These are phyloP conservation scores for Oscheius sp. DNA, from an alignment of 2,888 invertebrate species.

Conservation along the genomic window DNA sequence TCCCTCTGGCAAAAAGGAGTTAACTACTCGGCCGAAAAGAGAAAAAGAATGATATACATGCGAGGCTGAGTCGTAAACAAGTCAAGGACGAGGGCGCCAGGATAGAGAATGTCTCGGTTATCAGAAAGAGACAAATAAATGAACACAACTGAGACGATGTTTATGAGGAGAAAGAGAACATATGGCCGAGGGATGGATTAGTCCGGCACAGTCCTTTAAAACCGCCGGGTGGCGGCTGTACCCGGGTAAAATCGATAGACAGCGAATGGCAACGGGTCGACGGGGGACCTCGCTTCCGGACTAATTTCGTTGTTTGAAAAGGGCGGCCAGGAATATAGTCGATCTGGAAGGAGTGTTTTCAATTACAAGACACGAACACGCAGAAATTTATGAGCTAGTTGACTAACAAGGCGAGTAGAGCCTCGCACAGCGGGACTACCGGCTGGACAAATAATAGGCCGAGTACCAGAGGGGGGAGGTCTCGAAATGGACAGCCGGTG, in stretches of 20 bases:
- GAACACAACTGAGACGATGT: not conserved
- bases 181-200: slow-evolving; percentile 26
- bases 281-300: not conserved
- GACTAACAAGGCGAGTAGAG: not conserved
- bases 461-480: too few species aligned
- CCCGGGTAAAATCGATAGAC: slow-evolving; percentile 12
- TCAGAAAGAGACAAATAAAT: not conserved
- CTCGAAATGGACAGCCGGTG: too few species aligned
- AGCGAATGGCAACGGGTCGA: not conserved
- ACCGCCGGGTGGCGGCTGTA: slow-evolving; percentile 5
- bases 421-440: not conserved
- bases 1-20: not conserved
- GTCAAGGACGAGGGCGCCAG: slow-evolving; percentile 3
- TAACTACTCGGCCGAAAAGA: not conserved
- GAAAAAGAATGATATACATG: not conserved
- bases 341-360: not conserved
- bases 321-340: not conserved
- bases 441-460: slow-evolving; percentile 7
- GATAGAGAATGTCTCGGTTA: not conserved
- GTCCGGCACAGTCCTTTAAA: slow-evolving; percentile 29
- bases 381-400: too few species aligned
- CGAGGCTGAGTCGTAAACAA: slow-evolving; percentile 19
- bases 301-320: not conserved
- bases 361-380: not conserved
- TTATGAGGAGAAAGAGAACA: not conserved